These are phyloP conservation scores for Drosophila watanabei DNA, from an alignment of 1,140 invertebrate genomes.

Conservation along the genomic window DNA sequence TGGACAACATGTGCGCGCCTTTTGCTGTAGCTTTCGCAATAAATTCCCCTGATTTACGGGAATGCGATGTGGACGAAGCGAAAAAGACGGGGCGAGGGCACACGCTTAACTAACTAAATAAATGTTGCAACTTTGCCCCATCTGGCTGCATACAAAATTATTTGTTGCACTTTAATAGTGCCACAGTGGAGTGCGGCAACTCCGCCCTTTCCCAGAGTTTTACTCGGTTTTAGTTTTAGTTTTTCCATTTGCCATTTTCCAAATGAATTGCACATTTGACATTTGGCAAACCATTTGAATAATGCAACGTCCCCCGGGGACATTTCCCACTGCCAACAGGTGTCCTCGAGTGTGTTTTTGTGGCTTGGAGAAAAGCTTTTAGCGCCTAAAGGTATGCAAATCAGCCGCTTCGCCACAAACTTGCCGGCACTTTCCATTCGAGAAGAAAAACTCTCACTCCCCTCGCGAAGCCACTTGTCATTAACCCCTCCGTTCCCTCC, in stretches of 20 bases:
- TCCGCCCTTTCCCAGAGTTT: background rate
- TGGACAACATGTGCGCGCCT: conserved; percentile 79
- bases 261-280: conserved; percentile 64
- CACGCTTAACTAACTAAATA: conserved; percentile 76
- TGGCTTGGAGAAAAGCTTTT: conserved; percentile 64
- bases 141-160: conserved; percentile 48
- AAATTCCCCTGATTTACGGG: conserved; percentile 78
- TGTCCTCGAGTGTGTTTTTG: conserved; percentile 37
- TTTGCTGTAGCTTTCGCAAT: conserved; percentile 71
- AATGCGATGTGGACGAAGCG: conserved; percentile 27
- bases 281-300: conserved; percentile 65
- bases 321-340: conserved; percentile 43
- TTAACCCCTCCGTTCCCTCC: conserved; percentile 40
- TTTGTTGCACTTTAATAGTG: conserved; percentile 71
- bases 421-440: conserved; percentile 41
- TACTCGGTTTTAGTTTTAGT: conserved; percentile 24
- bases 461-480: conserved; percentile 55
- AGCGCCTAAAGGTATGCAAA: conserved; percentile 77
- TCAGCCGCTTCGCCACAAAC: conserved; percentile 48
- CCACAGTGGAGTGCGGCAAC: conserved; percentile 8
- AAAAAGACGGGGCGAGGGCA: conserved; percentile 8
- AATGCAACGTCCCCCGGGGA: conserved; percentile 53
- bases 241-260: conserved; percentile 11
- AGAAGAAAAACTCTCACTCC: conserved; percentile 13
- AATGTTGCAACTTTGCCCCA: conserved; percentile 65